Base-by-base conservation (phyloP, 2,113 vertebrate species). In the Podarcis cretensis region DNA sequence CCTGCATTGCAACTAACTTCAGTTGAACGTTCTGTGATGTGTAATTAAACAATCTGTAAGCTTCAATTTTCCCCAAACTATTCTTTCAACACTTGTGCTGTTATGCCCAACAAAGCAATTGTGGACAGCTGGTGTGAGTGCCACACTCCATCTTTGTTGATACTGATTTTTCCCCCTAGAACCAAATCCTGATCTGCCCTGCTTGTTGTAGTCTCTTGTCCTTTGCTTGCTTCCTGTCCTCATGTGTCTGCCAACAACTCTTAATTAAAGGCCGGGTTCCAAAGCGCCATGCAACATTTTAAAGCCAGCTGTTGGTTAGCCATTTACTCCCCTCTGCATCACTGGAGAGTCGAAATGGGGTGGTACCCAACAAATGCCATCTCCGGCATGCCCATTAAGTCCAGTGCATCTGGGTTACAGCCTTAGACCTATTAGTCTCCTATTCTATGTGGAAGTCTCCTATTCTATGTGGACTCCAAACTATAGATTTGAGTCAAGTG, bases 381-480 rank as follows among this genome's bases (percentile, higher is more conserved):
- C 0, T 6, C 0, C 37, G 12, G 1, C 87, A 6, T 82, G 40
- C 32, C 37, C 71, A 7, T 89, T 79, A 48, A 89, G 35, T 2
- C 85, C 7, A 81, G 7, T 65, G 85, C 86, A 20, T 73, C 0
- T 54, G 66, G 81, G 35, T 69, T 85, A 48, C 87, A 0, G 32
- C 16, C 32, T 82, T 20, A 13, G 85, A 84, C 85, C 66, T 86
- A 81, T 48, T 92, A 84, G 88, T 89, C 30, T 75, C 74, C 78
- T 35, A 66, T 78, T 57, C 82, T 82, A 75, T 92, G 79, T 85
- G 84, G 81, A 93, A 90, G 79, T 69, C 30, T 75, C 74, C 78
- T 35, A 66, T 78, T 57, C 82, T 82, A 75, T 92, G 79, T 85
- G 84, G 81, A n/a, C 57, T 27, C 93, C 68, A 81, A 92, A 78